Conservation (phyloP, 2,888 invertebrate species). For the Iphiclides podalirius region DNA sequence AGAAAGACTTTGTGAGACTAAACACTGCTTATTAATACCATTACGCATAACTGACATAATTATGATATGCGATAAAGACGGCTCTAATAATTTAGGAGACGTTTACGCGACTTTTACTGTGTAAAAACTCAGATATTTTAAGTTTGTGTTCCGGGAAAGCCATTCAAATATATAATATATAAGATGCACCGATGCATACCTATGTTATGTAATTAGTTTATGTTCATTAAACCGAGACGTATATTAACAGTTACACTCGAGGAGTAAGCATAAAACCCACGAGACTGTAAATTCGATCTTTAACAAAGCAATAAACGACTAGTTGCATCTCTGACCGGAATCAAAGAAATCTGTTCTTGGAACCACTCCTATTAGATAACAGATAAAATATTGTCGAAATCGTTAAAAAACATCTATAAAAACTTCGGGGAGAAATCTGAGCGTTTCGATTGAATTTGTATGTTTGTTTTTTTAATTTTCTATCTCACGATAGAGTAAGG, state of each 20-base stretch:
- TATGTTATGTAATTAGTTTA: conserved; percentile 17
- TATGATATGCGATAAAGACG: no score
- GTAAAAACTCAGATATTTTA: no score
- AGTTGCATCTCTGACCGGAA: conserved; percentile 49
- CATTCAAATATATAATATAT: neutral
- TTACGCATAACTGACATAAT: no score
- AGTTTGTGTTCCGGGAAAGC: no score
- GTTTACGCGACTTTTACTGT: no score
- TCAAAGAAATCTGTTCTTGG: conserved; percentile 57
- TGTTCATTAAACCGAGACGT: conserved; percentile 7
- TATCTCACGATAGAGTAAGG: conserved; percentile 25
- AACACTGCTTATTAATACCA: no score
- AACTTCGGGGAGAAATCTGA: conserved; percentile 4
- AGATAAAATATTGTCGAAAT: conserved; percentile 55
- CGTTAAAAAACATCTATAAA: conserved; percentile 11
- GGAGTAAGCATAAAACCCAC: conserved; percentile 38
- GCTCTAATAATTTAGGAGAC: no score
- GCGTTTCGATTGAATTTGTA: conserved; percentile 5
- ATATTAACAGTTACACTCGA: conserved; percentile 18
- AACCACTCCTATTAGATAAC: conserved; percentile 70
- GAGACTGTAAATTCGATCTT: conserved; percentile 53
- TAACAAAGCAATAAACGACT: conserved; percentile 59
- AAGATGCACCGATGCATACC: neutral
- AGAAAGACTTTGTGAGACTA: no score
- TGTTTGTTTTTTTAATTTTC: conserved; percentile 11